These are phyloP conservation scores for Hemibagrus wyckioides DNA, from an alignment of 2,113 vertebrate species.

Conservation along the genomic window DNA sequence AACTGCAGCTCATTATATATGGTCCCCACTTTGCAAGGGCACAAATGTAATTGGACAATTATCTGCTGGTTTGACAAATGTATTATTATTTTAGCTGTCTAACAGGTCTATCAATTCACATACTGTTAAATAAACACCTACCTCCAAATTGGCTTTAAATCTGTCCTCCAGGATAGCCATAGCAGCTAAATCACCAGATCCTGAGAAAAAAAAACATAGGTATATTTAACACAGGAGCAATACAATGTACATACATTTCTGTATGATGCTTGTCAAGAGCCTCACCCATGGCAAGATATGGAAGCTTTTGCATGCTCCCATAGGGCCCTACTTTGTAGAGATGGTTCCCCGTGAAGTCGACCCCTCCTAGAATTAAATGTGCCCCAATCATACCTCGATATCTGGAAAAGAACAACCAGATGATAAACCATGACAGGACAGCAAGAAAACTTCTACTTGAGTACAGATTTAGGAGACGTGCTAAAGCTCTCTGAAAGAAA, in stretches of 20 bases:
- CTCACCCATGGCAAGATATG: constrained; percentile 79
- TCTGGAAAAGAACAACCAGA: constrained; percentile 61
- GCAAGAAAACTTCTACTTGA: not conserved
- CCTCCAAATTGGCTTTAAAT: constrained; percentile 78
- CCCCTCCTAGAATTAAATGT: constrained; percentile 78
- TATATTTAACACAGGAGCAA: not conserved
- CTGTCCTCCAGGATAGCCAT: constrained; percentile 82
- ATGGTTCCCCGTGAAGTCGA: constrained; percentile 77
- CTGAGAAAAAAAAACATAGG: constrained; percentile 59
- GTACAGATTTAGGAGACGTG: not conserved
- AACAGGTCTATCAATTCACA: not conserved
- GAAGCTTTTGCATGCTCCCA: constrained; percentile 71
- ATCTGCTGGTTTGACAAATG: not conserved
- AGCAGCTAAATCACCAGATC: constrained; percentile 80
- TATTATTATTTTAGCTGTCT: not conserved
- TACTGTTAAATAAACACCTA: constrained; percentile 49
- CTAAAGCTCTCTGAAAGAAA: not conserved
- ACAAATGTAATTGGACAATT: not conserved
- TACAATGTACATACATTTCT: not conserved
- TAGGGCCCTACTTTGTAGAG: constrained; percentile 78
- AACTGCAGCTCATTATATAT: not conserved
- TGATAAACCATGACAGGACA: not conserved
- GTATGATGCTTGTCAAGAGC: not conserved
- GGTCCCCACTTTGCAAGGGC: not conserved
- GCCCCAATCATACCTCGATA: constrained; percentile 81